phyloP scores from a whole-genome alignment of 2,113 vertebrate genomes.

The Alexandromys fortis region DNA sequence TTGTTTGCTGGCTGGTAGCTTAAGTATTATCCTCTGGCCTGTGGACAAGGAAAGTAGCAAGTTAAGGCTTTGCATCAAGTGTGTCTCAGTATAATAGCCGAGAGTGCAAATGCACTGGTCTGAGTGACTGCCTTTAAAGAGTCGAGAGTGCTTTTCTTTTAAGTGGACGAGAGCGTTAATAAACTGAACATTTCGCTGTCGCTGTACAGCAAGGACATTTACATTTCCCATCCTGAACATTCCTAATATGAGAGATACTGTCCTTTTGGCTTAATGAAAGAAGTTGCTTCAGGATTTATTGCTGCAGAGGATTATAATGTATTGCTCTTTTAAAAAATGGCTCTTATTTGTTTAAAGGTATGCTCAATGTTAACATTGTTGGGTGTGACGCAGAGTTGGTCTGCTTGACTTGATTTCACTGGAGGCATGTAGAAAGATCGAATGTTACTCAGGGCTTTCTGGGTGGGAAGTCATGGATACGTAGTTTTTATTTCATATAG shows the following conservation, averaged over 20 bases:
- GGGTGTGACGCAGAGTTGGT: constrained; percentile 37
- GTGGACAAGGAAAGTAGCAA: background rate
- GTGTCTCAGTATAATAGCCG: constrained; percentile 9
- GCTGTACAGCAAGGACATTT: constrained; percentile 51
- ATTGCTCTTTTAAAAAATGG: constrained; percentile 55
- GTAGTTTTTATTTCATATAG: constrained; percentile 47
- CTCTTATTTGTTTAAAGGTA: constrained; percentile 38
- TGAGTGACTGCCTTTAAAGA: constrained; percentile 44
- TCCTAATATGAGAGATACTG: constrained; percentile 52
- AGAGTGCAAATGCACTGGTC: constrained; percentile 47
- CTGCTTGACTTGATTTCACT: constrained; percentile 39
- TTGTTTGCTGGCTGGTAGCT: constrained; percentile 46
- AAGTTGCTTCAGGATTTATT: constrained; percentile 57
- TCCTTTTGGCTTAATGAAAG: constrained; percentile 52
- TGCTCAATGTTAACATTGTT: constrained; percentile 50
- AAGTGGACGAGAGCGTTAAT: constrained; percentile 43
- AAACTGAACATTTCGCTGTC: constrained; percentile 49
- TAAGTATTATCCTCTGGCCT: background rate
- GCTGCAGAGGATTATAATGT: constrained; percentile 56
- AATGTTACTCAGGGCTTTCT: constrained; percentile 36
- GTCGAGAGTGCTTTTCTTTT: constrained; percentile 27
- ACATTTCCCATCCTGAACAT: constrained; percentile 32
- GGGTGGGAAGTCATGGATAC: background rate
- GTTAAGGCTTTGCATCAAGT: background rate
- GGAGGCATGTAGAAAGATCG: constrained; percentile 12